These are phyloP conservation scores for Melipona beecheii DNA, from an alignment of 2,888 invertebrate species.

Conservation along the genomic window DNA sequence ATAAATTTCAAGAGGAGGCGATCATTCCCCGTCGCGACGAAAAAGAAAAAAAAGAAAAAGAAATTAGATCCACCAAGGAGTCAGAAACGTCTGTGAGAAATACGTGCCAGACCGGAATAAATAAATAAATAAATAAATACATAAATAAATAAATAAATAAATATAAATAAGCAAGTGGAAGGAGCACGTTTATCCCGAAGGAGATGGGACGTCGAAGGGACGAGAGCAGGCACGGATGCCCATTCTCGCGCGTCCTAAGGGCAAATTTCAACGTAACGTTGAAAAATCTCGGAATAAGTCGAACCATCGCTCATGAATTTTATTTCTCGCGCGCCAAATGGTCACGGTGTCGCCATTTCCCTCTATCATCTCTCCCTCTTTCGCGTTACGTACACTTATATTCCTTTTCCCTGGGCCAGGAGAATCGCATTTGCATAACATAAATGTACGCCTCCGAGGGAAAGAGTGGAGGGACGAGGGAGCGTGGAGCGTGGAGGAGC, in stretches of 20 bases:
- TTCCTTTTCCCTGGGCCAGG: constrained; percentile 31
- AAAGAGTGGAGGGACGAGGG: background rate
- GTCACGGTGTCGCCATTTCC: constrained; percentile 34
- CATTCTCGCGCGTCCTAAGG: background rate
- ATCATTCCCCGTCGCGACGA: background rate
- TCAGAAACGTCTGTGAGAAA: background rate
- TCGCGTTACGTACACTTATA: constrained; percentile 12
- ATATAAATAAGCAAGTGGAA: background rate
- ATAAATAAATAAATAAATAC: constrained; percentile 1
- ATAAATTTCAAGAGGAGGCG: background rate
- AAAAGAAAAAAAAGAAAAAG: background rate
- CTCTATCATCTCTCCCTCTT: background rate
- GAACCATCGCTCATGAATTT: constrained; percentile 59
- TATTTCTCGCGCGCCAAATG: constrained; percentile 37
- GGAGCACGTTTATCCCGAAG: background rate
- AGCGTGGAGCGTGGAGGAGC: background rate
- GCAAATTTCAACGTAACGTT: constrained; percentile 35
- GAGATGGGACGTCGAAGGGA: background rate
- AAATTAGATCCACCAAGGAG: background rate
- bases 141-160: background rate
- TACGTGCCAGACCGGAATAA: background rate
- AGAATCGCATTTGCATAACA: constrained; percentile 69
- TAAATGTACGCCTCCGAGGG: constrained; percentile 60
- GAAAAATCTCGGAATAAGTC: constrained; percentile 50
- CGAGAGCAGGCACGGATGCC: background rate